Evolutionary conservation across 2,113 vertebrate genomes (phyloP), one percentile per base, ranked within the genome.

Genomic region (Archocentrus centrarchus): DNA sequence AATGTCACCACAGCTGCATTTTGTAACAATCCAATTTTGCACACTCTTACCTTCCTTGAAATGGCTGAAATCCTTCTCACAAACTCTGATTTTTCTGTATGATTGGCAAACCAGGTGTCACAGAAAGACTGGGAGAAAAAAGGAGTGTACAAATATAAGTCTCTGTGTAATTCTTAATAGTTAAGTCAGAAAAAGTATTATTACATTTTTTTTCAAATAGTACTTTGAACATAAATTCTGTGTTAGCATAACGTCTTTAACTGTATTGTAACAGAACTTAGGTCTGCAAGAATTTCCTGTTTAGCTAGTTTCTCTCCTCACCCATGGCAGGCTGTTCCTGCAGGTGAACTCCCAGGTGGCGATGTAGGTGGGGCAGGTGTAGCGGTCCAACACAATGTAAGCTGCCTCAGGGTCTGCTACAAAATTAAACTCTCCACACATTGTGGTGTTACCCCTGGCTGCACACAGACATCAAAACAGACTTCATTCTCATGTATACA

Each of bases 371-470:
- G 95, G 95, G 39, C 94, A 97, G 24, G 77, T 88, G 88, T 85
- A 95, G 10, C 94, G 89, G 77, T 96, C 96, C 78, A 96, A 81
- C 39, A 96, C 95, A 9, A 95, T 80, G 84, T 94, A 93, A 37
- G 95, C 96, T 4, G 96, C 95, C 90, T 96, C 96, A 4, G 96
- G 93, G 83, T 97, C 95, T 3, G 92, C 86, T 32, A 92, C 91
- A 70, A 97, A 97, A 93, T 96, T 96, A 75, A 95, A 96, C 89
- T 96, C 96, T 11, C 93, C 94, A 37, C 95, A 96, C 2, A 85
- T 7, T 1, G 94, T 95, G 24, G 27, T 55, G 90, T 97, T 97
- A 3, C 95, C 96, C 53, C 92, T 93, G 73, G 91, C 96, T 96
- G 80, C 20, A 82, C 15, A 81, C 39, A 83, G 50, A 79, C 3